Base-by-base conservation (phyloP, 2,888 invertebrate species). In the Synanthedon andrenaeformis region DNA sequence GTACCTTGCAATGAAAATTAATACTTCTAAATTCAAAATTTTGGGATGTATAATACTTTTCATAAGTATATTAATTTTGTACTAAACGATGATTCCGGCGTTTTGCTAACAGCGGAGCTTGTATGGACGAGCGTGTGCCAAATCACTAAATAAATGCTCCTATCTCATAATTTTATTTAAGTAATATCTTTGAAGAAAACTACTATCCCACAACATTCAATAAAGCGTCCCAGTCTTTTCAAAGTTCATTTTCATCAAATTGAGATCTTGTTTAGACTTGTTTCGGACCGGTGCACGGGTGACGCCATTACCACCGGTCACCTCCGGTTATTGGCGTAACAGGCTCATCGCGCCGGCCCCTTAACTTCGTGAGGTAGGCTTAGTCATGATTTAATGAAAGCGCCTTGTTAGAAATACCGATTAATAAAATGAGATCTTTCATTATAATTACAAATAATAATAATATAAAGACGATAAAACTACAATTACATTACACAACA, bases 381-480 rank as follows among this genome's bases (percentile, higher is more conserved):
- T 82, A 86, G 86, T 87, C 87, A 87, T 86, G 87, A 84, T 85
- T 79, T 83, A 84, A 86, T 85, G 86, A 86, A 82, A 86, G 85
- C 86, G 86, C 86, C 87, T 86, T 86, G 87, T 87, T 86, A 87
- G 80, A 84, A 87, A 86, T 87, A 87, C 87, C 87, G 87, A 87
- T 86, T 87, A 87, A 85, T 87, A 84, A 86, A 86, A 87, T 87
- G 87, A 87, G 87, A 87, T 87, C 87, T 86, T 87, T 86, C 85
- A 87, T 87, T 87, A 86, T 79, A 87, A 83, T 84, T 87, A 86
- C 82, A 79, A 84, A 85, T 84, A 35, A 82, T 84, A 83, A 83
- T 83, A 79, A 83, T 80, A 84, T 81, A 84, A 79, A 85, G 80
- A 82, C 79, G 78, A 80, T 86, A 82, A 80, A 85, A 81, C 84